phyloP scores from a whole-genome alignment of 2,113 vertebrate genomes.

The Globicephala melas region DNA sequence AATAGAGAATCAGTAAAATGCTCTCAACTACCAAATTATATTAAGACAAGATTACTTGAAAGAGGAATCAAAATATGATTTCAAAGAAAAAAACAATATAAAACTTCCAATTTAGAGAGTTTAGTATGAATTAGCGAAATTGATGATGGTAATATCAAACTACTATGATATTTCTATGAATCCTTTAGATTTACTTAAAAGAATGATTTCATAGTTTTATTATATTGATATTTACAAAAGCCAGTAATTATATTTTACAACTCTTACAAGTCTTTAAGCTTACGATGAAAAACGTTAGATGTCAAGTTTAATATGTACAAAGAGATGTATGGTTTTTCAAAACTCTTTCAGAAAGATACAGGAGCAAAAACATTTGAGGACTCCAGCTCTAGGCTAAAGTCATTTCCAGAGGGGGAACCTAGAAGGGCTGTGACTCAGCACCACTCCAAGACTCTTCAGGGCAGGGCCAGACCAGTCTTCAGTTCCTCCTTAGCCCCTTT shows the following conservation, averaged over 20 bases:
- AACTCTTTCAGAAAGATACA: not conserved
- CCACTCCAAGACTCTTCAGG: not conserved
- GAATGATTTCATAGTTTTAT: not conserved
- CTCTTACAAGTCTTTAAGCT: not conserved
- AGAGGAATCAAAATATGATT: constrained; percentile 2
- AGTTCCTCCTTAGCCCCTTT: not conserved
- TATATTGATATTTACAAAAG: not conserved
- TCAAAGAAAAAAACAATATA: not conserved
- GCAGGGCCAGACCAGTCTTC: not conserved
- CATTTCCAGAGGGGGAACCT: not conserved
- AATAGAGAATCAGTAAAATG: not conserved
- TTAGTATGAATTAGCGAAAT: not conserved
- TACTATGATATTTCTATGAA: not conserved
- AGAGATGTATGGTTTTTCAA: not conserved
- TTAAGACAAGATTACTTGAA: not conserved
- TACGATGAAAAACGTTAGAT: not conserved
- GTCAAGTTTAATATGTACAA: not conserved
- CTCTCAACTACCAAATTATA: not conserved
- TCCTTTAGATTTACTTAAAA: not conserved
- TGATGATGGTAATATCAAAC: not conserved
- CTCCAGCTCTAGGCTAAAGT: not conserved
- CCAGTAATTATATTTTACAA: not conserved
- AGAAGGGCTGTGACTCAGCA: not conserved
- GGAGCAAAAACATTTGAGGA: not conserved
- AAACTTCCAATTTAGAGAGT: not conserved